Evolutionary conservation across 2,888 invertebrate genomes (phyloP), one percentile per base, ranked within the genome.

Genomic region (Tipula helvola): DNA sequence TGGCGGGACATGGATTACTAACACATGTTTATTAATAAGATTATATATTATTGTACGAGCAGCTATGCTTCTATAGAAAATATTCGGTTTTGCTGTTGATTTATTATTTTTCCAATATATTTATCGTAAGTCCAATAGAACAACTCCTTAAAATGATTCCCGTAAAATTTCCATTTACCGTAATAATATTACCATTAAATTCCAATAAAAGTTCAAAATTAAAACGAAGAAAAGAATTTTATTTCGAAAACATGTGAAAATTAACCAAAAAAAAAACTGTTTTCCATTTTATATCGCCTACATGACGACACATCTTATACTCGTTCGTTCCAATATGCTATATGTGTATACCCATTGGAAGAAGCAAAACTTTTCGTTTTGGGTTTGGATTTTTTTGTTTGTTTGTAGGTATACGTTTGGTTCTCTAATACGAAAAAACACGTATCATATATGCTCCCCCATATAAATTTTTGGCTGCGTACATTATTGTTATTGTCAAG

Each of bases 91-190:
- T 16, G 16, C 16, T 71, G 71, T 71, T 71, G 71, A 71, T 71
- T 28, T 71, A 71, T 28, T 28, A 28, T 71, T 71, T 28, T 71
- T 3, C 28, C 28, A 71, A 71, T 71, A 18, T 18, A 71, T 28
- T 71, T 18, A 4, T 12, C 71, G 71, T 28, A 71, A 71, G 71
- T 71, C 71, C 71, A 71, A 71, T 71, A 71, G 28, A 28, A 71
- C 18, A 71, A 18, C 71, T 71, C 71, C 71, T 71, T 71, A 71
- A 71, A 18, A 28, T 71, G 28, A 28, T 71, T 71, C 71, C 71
- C 71, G 71, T 71, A 71, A 71, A 71, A 71, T 71, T 71, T 71
- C 71, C 71, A 71, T 71, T 71, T 71, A 71, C 71, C 71, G 71
- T 71, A 71, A 71, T 71, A 71, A 71, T 71, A 71, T 71, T 71